A percentile compares a stretch with the other conserved stretches of the same genome.
Evolutionary conservation across 2,113 vertebrate species (phyloP).

Genomic region (Picathartes gymnocephalus): DNA sequence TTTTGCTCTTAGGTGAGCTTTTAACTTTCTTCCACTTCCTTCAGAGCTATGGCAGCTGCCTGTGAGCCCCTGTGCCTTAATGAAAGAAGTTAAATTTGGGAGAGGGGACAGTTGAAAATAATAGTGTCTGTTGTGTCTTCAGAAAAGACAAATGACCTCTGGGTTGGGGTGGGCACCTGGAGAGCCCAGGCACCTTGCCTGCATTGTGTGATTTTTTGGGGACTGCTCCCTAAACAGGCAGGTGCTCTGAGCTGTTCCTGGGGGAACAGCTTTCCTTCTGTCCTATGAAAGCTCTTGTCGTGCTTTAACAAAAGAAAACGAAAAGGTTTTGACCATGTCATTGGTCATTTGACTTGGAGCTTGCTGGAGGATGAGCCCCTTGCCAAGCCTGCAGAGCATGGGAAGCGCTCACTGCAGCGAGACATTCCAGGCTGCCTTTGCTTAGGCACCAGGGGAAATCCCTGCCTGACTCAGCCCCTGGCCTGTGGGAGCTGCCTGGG

Average conservation of each 20-base stretch:
- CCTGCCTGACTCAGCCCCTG: neutral
- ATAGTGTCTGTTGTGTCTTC: neutral
- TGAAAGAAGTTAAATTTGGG: neutral
- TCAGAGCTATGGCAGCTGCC: neutral
- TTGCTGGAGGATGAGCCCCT: neutral
- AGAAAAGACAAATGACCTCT: neutral
- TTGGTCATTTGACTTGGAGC: neutral
- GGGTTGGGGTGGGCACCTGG: neutral
- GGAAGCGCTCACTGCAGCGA: neutral
- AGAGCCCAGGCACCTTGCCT: neutral
- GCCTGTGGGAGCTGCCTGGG: neutral
- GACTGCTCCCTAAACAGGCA: rapidly evolving
- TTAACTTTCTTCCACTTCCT: neutral
- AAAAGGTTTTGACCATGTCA: rapidly evolving
- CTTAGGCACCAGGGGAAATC: neutral
- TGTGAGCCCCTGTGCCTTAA: no score
- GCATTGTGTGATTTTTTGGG: neutral
- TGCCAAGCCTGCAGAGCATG: neutral
- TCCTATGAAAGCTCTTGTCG: neutral
- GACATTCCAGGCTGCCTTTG: neutral
- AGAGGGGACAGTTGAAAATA: neutral
- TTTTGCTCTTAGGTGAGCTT: neutral
- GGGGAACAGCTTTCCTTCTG: neutral
- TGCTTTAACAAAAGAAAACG: neutral
- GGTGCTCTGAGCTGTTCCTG: neutral